Evolutionary conservation across 2,797 vertebrate species (phyloP).

Genomic region (Okamejei kenojei): DNA sequence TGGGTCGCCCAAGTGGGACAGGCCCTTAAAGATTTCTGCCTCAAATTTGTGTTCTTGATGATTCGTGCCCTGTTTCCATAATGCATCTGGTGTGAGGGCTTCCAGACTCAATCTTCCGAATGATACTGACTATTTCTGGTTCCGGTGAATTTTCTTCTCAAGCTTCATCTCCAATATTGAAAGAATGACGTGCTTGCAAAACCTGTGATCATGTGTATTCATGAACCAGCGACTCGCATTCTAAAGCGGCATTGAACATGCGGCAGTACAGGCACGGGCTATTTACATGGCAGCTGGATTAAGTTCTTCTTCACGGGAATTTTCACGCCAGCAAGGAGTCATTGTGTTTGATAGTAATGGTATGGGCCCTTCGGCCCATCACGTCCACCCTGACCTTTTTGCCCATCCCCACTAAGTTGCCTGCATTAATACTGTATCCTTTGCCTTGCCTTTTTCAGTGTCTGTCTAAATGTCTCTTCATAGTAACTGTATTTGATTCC

Average conservation of each 20-base stretch:
- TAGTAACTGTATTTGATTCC: no score
- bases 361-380: no score
- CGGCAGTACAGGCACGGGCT: not conserved
- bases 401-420: no score
- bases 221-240: not conserved
- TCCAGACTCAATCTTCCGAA: not conserved
- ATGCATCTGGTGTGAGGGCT: not conserved
- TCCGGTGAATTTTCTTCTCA: not conserved
- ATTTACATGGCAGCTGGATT: not conserved
- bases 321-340: not conserved
- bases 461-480: no score
- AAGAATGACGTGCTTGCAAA: not conserved
- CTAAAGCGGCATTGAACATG: not conserved
- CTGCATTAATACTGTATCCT: no score
- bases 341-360: no score
- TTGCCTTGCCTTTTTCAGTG: no score
- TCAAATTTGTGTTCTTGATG: not conserved
- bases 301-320: not conserved
- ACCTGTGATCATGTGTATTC: not conserved
- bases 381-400: no score
- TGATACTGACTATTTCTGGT: not conserved
- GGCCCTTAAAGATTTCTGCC: not conserved
- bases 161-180: not conserved
- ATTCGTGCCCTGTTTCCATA: not conserved
- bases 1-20: no score